Conservation (phyloP, 2,113 vertebrate genomes). For the Heloderma charlesbogerti region DNA sequence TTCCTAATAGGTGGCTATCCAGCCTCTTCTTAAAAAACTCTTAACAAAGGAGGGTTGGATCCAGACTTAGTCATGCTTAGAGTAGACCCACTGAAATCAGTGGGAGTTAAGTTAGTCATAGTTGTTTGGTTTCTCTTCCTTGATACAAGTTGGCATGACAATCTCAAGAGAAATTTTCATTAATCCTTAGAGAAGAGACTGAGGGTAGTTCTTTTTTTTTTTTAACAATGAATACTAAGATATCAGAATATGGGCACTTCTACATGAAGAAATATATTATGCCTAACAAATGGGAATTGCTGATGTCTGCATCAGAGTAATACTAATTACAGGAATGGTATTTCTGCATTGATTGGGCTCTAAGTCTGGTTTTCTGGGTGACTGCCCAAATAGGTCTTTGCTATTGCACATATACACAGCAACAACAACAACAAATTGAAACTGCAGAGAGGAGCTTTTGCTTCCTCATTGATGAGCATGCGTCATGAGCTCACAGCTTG, state of each 20-base stretch:
- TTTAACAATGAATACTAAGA: not conserved
- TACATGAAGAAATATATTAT: not conserved
- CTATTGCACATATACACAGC: not conserved
- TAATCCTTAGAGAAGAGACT: not conserved
- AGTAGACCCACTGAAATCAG: not conserved
- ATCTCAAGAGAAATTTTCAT: not conserved
- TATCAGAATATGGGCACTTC: not conserved
- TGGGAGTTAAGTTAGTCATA: not conserved
- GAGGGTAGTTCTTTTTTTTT: not conserved
- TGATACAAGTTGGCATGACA: not conserved
- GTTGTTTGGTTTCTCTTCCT: not conserved
- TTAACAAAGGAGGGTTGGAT: no score
- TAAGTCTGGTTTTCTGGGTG: not conserved
- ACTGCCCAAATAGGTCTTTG: not conserved
- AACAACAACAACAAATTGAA: conserved; percentile 2
- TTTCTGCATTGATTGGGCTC: not conserved
- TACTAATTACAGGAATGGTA: not conserved
- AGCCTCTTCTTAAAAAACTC: no score
- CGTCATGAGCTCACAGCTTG: not conserved
- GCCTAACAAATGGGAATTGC: not conserved
- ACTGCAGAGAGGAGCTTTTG: not conserved
- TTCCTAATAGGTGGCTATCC: not conserved
- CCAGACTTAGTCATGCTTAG: no score
- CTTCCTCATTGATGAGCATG: not conserved
- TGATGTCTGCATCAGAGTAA: not conserved